Evolutionary conservation across 53 echinoderm and acorn worm species (phyloP).

Genomic region (Holothuria scabra): DNA sequence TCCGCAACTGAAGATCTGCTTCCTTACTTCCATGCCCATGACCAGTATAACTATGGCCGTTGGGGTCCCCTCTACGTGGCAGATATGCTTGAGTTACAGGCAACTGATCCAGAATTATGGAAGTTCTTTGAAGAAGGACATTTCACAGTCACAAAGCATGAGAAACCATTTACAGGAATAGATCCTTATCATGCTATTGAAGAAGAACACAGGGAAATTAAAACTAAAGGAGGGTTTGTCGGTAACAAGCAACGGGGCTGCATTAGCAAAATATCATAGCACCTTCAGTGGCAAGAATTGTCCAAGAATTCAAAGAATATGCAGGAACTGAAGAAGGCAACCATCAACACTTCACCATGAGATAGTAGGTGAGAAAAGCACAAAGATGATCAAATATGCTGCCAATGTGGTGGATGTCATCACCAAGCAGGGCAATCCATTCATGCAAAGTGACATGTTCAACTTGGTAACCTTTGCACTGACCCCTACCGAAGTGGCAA

Average conservation of each 20-base stretch:
- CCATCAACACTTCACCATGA: slow-evolving; percentile 6
- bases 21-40: slow-evolving; percentile 37
- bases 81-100: slow-evolving; percentile 38
- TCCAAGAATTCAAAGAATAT: slow-evolving; percentile 13
- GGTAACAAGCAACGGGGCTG: slow-evolving; percentile 21
- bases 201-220: slow-evolving; percentile 44
- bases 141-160: slow-evolving; percentile 28
- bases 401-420: slow-evolving; percentile 29
- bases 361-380: background rate
- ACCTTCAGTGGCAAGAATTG: background rate
- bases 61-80: slow-evolving; percentile 35
- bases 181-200: slow-evolving; percentile 56
- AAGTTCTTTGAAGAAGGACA: slow-evolving; percentile 3
- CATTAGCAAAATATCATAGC: slow-evolving; percentile 1
- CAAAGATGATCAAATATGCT: slow-evolving; percentile 32
- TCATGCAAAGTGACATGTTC: slow-evolving; percentile 36
- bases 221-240: slow-evolving; percentile 24
- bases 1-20: slow-evolving; percentile 36
- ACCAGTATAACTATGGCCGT: background rate
- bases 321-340: background rate
- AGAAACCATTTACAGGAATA: slow-evolving; percentile 16
- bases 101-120: slow-evolving; percentile 37
- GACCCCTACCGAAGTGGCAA: slow-evolving; percentile 1
- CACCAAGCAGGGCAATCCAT: slow-evolving; percentile 29
- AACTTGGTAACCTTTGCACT: slow-evolving; percentile 45